Evolutionary conservation across 2,888 invertebrate species (phyloP).

Genomic region (Drosophila seclusa): DNA sequence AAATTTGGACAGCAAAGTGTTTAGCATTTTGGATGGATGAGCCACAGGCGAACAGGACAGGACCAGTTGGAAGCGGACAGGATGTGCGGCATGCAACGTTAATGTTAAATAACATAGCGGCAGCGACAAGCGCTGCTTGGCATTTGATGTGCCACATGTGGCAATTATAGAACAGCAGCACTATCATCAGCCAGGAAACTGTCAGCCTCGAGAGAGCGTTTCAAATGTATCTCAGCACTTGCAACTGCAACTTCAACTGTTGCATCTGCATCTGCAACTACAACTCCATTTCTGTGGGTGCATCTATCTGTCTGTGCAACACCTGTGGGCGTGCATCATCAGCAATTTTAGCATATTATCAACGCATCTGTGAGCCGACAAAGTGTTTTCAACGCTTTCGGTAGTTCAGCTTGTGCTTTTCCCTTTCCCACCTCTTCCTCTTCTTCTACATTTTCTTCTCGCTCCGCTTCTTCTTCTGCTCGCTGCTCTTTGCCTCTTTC

Average conservation of each 20-base stretch:
- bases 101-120: constrained; percentile 6
- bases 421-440: not conserved
- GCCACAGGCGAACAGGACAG: not conserved
- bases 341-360: constrained; percentile 80
- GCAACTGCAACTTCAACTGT: constrained; percentile 33
- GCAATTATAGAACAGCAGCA: constrained; percentile 55
- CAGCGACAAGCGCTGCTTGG: constrained; percentile 15
- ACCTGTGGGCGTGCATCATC: constrained; percentile 80
- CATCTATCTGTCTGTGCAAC: constrained; percentile 28
- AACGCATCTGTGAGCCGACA: constrained; percentile 83
- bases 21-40: constrained; percentile 36
- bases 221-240: constrained; percentile 60
- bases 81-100: constrained; percentile 49
- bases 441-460: not conserved
- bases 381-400: constrained; percentile 83
- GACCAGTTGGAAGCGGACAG: constrained; percentile 37
- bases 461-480: not conserved
- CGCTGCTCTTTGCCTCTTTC: not conserved
- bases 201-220: constrained; percentile 43
- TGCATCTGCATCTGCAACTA: constrained; percentile 28
- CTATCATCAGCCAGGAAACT: constrained; percentile 54
- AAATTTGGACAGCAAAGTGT: constrained; percentile 72
- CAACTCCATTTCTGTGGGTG: constrained; percentile 25
- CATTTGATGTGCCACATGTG: constrained; percentile 58
- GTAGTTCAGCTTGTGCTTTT: constrained; percentile 48